phyloP scores from a whole-genome alignment of 2,113 vertebrate genomes.

The Pachypanchax playfairii region DNA sequence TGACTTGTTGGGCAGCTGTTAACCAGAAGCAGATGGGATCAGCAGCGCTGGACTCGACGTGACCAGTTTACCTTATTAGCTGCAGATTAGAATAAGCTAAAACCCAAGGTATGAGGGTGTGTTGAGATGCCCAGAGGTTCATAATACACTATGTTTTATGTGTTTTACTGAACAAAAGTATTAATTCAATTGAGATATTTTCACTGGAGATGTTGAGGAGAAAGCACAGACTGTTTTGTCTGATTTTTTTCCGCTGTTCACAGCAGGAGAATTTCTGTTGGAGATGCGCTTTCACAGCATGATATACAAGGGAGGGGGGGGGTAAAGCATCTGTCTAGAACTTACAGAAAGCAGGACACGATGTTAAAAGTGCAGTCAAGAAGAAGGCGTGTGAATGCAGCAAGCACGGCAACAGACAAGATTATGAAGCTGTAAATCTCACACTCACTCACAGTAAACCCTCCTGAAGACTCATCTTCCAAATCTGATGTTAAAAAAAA shows the following conservation, averaged over 20 bases:
- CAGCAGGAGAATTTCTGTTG: constrained; percentile 1
- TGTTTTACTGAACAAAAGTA: too few species aligned
- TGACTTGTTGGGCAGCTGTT: constrained; percentile 31
- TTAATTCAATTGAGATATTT: too few species aligned
- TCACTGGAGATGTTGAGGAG: not conserved
- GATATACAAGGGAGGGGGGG: not conserved
- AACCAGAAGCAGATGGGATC: constrained; percentile 30
- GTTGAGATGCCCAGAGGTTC: constrained; percentile 6
- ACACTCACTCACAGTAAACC: too few species aligned
- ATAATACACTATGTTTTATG: too few species aligned
- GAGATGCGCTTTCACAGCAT: not conserved
- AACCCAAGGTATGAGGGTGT: constrained; percentile 5
- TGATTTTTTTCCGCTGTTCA: not conserved
- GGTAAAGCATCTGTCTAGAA: not conserved
- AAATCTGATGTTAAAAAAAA: too few species aligned
- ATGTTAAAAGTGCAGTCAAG: not conserved
- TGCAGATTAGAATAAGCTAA: constrained; percentile 38
- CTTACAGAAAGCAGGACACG: not conserved
- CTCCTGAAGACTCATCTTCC: too few species aligned
- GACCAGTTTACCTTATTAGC: constrained; percentile 46
- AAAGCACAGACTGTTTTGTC: not conserved
- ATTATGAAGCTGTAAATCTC: too few species aligned
- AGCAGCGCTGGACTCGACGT: constrained; percentile 18
- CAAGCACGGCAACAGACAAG: too few species aligned
- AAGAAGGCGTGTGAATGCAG: not conserved